Percentiles rank a stretch among this genome's conserved stretches.
phyloP scores from a whole-genome alignment of 2,797 vertebrate genomes.

The Thripadectes ignobilis region DNA sequence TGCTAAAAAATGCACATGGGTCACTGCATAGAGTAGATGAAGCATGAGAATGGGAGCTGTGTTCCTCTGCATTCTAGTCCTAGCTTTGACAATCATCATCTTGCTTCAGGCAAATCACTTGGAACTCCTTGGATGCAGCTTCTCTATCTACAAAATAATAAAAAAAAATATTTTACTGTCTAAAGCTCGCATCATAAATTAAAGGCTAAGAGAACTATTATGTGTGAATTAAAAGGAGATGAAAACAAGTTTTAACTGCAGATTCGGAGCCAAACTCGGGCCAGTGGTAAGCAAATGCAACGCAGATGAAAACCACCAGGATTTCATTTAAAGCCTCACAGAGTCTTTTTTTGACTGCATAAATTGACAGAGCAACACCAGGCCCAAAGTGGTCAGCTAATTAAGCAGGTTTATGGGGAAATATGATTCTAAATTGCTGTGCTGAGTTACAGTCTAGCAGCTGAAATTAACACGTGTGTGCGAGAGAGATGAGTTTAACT shows the following conservation, averaged over 20 bases:
- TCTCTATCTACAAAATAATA: neutral
- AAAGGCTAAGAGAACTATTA: neutral
- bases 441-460: neutral
- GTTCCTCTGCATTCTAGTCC: neutral
- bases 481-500: neutral
- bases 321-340: neutral
- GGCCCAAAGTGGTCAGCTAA: neutral
- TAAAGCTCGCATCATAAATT: neutral
- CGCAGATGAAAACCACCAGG: neutral
- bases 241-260: neutral
- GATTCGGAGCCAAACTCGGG: neutral
- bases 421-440: neutral
- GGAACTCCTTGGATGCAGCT: neutral
- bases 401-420: neutral
- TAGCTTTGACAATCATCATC: conserved; percentile 1
- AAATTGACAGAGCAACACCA: neutral
- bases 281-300: neutral
- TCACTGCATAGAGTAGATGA: conserved; percentile 1
- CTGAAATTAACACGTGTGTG: neutral
- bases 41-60: conserved; percentile 31
- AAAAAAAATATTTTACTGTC: neutral
- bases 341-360: neutral
- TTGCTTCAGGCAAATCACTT: conserved; percentile 42
- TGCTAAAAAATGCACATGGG: neutral
- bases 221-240: neutral